A percentile compares a stretch with the other conserved stretches of the same genome.
These are phyloP conservation scores for Notospermus geniculatus DNA, from an alignment of 1,140 invertebrate species.

Conservation along the genomic window DNA sequence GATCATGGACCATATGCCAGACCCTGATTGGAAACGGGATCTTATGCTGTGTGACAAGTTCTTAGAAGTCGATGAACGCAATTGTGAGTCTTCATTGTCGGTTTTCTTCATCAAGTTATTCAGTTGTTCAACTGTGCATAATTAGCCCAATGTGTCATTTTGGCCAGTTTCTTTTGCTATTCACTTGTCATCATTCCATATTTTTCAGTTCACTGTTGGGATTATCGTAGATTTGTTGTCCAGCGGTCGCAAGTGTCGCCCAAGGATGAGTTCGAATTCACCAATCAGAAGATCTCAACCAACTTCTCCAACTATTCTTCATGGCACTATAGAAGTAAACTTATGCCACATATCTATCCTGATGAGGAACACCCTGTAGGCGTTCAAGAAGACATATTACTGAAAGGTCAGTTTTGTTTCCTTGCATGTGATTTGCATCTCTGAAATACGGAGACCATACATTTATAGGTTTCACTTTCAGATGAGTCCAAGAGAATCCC, in stretches of 20 bases:
- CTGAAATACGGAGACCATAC: no score
- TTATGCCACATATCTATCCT: conserved; percentile 74
- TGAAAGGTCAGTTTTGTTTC: conserved; percentile 62
- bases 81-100: no score
- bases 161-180: conserved; percentile 4
- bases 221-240: conserved; percentile 79
- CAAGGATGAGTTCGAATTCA: conserved; percentile 76
- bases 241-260: conserved; percentile 65
- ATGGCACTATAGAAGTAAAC: conserved; percentile 95
- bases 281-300: conserved; percentile 75
- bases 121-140: no score
- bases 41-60: conserved; percentile 80
- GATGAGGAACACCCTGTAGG: conserved; percentile 62
- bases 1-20: conserved; percentile 72
- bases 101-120: no score
- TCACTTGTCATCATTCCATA: conserved; percentile 8
- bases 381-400: conserved; percentile 60
- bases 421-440: no score
- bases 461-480: no score
- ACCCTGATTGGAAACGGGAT: conserved; percentile 82
- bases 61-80: conserved; percentile 88
- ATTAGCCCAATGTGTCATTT: background rate
- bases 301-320: conserved; percentile 99
- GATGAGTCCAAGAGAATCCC: background rate
- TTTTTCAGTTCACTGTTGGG: conserved; percentile 87